Evolutionary conservation across 2,797 vertebrate genomes (phyloP), one percentile per base, ranked within the genome.

Genomic region (Cyclopterus lumpus): DNA sequence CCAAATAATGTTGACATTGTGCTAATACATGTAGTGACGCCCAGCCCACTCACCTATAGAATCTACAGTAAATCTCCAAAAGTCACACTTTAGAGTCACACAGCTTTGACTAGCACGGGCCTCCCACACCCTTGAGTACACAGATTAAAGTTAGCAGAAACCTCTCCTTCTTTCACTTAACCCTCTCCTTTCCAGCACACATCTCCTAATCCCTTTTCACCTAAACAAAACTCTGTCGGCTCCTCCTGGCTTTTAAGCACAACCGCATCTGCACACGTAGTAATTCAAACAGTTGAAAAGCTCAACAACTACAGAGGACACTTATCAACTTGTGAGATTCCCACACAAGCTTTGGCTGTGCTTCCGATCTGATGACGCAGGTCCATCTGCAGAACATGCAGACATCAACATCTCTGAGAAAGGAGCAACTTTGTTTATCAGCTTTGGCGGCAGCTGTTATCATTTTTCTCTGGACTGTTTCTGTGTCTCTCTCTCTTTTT

Each of bases 81-180:
- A 90, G 83, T 71, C 90, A 92, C 86, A 86, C 85, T 79, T 67
- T 80, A 85, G 88, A 88, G 88, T 77, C 82, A 73, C 75, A 78
- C 68, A 67, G 85, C 81, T 87, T 85, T 83, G 82, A 83, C 83
- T 80, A 89, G 82, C 82, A 88, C 22, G 81, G 66, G 75, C 84
- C 91, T 89, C 89, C 77, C 72, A 87, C 88, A 91, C 82, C 90
- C 81, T 79, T 75, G 60, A 90, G 72, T 79, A 87, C 75, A 82
- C 75, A 86, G 89, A 92, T 89, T 92, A 93, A 76, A 44, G 59
- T 49, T 60, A 67, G 81, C 71, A 81, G 75, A 80, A 78, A 76
- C 68, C 69, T 75, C 74, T 77, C 74, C 67, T 75, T 67, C 66
- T 77, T 72, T 46, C 3, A 16, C 61, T 84, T 79, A 86, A 90